phyloP scores from a whole-genome alignment of 2,113 vertebrate genomes.

The Erythrocercus mccallii region DNA sequence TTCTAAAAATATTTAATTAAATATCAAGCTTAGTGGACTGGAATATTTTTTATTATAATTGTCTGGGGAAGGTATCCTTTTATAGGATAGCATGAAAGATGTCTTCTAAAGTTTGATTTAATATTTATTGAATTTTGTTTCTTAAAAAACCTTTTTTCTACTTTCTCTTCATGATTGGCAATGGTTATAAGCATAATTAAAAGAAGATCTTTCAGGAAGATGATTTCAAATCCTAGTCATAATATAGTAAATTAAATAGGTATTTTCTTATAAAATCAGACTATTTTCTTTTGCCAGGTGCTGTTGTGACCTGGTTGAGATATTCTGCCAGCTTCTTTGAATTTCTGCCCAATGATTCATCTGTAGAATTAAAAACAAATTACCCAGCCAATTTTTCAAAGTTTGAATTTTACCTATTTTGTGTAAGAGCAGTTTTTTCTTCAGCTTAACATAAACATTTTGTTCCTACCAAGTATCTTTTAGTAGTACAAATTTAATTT shows the following conservation, averaged over 20 bases:
- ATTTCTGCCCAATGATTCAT: background rate
- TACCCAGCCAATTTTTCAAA: background rate
- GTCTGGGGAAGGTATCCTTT: background rate
- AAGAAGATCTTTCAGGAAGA: background rate
- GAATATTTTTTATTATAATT: background rate
- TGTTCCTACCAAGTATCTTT: background rate
- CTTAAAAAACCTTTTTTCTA: background rate
- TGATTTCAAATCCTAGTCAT: background rate
- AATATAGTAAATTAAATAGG: background rate
- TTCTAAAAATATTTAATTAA: background rate
- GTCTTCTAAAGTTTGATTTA: background rate
- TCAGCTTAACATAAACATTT: background rate
- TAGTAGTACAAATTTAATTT: background rate
- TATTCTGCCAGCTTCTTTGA: background rate
- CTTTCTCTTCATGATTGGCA: background rate
- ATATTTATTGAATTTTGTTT: background rate
- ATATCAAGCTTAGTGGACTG: background rate
- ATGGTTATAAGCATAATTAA: background rate
- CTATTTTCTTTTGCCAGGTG: background rate
- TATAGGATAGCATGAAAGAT: background rate
- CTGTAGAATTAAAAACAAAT: background rate
- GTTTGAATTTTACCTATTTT: background rate
- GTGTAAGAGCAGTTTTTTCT: background rate
- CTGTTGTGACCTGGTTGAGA: background rate
- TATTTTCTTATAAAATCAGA: background rate